Conservation (phyloP, 2,888 invertebrate species). For the Encarsia formosa region DNA sequence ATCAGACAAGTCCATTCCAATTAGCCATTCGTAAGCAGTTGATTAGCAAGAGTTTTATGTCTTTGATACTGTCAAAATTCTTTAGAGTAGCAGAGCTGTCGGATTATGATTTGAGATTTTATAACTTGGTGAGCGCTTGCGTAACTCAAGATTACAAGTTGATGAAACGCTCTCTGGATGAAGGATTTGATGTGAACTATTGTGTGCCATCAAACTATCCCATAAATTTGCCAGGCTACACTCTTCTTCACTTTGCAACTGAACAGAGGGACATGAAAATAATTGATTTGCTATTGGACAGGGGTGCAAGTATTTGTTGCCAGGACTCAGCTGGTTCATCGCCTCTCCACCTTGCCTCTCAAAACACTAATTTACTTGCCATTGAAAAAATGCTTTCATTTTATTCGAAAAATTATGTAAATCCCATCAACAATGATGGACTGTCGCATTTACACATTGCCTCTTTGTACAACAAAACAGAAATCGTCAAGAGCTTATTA, state of each 20-base stretch:
- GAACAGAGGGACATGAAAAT: conserved; percentile 1
- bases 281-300: conserved; percentile 5
- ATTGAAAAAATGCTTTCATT: conserved; percentile 1
- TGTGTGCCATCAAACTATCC: not conserved
- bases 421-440: conserved; percentile 5
- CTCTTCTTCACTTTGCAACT: conserved; percentile 7
- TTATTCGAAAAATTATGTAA: not conserved
- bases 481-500: conserved; percentile 1
- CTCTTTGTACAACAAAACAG: not conserved
- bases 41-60: not conserved
- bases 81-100: too few species aligned
- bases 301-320: conserved; percentile 5
- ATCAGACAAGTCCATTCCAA: conserved; percentile 1
- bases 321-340: conserved; percentile 1
- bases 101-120: too few species aligned
- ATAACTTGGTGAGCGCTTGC: conserved; percentile 5
- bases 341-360: conserved; percentile 6
- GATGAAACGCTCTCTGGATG: not conserved
- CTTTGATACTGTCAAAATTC: not conserved
- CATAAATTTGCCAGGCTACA: conserved; percentile 8
- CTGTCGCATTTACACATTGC: conserved; percentile 11
- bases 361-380: not conserved
- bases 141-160: not conserved
- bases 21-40: conserved; percentile 8
- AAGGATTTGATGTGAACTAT: conserved; percentile 1